Base-by-base conservation (phyloP, 1,140 invertebrate genomes). In the Pseudomyrmex dendroicus region DNA sequence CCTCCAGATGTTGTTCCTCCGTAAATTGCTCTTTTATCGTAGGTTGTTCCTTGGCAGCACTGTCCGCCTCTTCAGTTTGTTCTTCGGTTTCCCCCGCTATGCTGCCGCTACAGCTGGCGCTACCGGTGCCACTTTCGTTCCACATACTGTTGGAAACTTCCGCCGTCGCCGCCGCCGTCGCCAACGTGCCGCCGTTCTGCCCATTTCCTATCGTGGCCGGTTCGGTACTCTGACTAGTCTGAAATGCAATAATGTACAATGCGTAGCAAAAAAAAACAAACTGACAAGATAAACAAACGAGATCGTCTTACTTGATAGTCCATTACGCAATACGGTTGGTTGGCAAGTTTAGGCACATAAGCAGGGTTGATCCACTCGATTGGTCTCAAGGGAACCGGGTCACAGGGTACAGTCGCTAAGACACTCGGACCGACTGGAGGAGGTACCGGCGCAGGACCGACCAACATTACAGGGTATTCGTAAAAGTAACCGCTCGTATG, bases 331-430 rank as follows among this genome's bases (percentile, higher is more conserved):
- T 94, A 94, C 48, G 91, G 91, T 52, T 93, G 90, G 17, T 89
- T 89, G 57, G 89, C 85, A 70, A 92, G 72, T 89, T 94, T 92
- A 64, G 93, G 93, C 84, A 94, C 91, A 66, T 91, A 94, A 12
- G 91, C 90, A 73, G 94, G 94, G 88, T 95, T 94, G 82, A 95
- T 90, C 94, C 95, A 95, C 20, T 95, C 93, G 13, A 95, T 92
- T 54, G 95, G 92, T 78, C 94, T 92, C 13, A 95, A 82, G 54
- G 95, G 94, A 2, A 95, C 93, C 20, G 94, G 92, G 2, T 89
- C 92, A 73, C 93, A 95, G 0, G 94, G 92, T 85, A 95, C 90
- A 20, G 94, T 90, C 1, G 94, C 91, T 76, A 94, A 25, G 20
- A 94, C 87, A 63, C 91, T 91, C 1, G 92, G 90, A 20, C 88